These are phyloP conservation scores for Spilogale gracilis DNA, from an alignment of 2,113 vertebrate genomes.

Conservation along the genomic window DNA sequence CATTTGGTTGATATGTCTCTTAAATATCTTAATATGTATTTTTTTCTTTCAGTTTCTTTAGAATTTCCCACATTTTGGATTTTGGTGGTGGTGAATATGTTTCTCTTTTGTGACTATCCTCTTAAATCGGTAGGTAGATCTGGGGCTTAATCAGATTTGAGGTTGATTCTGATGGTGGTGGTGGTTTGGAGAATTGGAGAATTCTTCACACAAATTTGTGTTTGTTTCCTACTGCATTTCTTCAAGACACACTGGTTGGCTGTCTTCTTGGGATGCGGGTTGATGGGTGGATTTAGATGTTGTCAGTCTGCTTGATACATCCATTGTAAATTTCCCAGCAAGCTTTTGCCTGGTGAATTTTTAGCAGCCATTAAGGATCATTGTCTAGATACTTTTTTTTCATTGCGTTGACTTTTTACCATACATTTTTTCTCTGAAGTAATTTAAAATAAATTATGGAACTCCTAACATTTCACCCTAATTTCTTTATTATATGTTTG, in stretches of 20 bases:
- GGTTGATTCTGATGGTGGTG: background rate
- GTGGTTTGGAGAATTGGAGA: background rate
- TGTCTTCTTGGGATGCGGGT: background rate
- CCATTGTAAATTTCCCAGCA: background rate
- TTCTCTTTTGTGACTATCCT: background rate
- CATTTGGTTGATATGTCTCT: background rate
- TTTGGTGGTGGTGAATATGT: background rate
- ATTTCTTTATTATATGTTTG: constrained; percentile 8
- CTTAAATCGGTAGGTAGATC: background rate
- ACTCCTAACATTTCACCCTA: background rate
- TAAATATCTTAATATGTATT: background rate
- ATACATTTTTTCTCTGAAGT: background rate
- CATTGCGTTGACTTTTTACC: background rate
- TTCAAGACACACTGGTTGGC: background rate
- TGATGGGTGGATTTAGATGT: background rate
- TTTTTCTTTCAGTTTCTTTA: background rate
- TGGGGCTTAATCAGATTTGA: background rate
- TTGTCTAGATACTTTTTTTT: background rate
- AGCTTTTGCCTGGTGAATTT: background rate
- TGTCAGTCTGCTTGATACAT: background rate
- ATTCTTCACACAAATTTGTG: background rate
- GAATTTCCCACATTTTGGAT: background rate
- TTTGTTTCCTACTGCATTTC: background rate
- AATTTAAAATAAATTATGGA: constrained; percentile 23
- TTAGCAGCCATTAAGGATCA: background rate